Percentiles rank a stretch among this genome's conserved stretches.
phyloP scores from a whole-genome alignment of 2,797 vertebrate species.

The Pantherophis vulpinus region DNA sequence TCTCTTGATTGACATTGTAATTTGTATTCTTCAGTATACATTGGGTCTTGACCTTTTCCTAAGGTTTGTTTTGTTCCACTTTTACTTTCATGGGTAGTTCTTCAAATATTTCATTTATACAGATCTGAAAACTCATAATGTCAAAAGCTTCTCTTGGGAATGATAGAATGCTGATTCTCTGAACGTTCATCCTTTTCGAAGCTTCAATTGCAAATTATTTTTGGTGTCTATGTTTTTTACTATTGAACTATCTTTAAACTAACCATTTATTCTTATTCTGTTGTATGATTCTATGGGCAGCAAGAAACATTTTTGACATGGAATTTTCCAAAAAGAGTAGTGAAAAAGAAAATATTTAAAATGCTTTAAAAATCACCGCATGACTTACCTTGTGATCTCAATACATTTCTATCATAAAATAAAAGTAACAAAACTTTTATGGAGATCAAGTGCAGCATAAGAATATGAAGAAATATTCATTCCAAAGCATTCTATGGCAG shows the following conservation, averaged over 20 bases:
- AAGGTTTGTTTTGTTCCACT: not conserved
- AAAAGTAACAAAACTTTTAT: not conserved
- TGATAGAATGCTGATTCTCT: not conserved
- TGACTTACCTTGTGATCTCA: not conserved
- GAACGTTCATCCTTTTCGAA: constrained; percentile 14
- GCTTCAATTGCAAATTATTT: constrained; percentile 3
- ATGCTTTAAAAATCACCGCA: not conserved
- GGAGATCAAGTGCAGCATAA: not conserved
- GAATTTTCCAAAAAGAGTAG: not conserved
- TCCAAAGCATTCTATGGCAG: not conserved
- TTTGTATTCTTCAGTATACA: not conserved
- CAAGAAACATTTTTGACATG: not conserved
- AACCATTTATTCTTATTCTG: not conserved
- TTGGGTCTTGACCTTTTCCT: constrained; percentile 9
- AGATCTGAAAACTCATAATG: constrained; percentile 10
- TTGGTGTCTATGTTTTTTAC: not conserved
- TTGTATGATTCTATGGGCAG: not conserved
- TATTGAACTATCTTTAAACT: not conserved
- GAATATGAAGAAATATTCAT: not conserved
- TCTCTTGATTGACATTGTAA: constrained; percentile 4
- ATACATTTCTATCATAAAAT: too few relatives aligned
- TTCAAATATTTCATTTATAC: constrained; percentile 17
- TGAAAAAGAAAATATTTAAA: not conserved
- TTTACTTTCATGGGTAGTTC: not conserved
- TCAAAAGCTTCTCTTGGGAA: constrained; percentile 1